phyloP scores from a whole-genome alignment of 2,797 vertebrate genomes.

The Crocidura indochinensis region DNA sequence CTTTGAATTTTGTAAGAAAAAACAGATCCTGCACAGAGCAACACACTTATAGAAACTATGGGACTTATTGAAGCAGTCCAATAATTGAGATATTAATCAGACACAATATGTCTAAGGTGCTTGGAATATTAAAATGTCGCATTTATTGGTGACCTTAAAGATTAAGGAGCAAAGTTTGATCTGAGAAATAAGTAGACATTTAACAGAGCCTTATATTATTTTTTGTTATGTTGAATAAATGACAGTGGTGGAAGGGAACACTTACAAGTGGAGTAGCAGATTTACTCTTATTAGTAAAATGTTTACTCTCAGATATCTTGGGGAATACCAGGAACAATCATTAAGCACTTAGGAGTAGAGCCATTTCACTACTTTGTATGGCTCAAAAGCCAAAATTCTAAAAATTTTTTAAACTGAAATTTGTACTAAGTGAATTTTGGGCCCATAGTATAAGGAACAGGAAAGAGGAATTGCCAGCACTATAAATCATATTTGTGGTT shows the following conservation, averaged over 20 bases:
- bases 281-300: rapidly evolving
- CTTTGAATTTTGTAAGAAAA: slow-evolving; percentile 14
- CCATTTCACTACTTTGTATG: no score
- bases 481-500: background rate
- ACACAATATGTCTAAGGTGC: background rate
- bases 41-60: background rate
- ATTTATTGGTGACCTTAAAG: background rate
- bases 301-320: background rate
- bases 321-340: no score
- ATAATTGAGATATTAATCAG: background rate
- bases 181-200: background rate
- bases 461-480: background rate
- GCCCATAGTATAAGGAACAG: background rate
- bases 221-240: background rate
- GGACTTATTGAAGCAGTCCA: background rate
- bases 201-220: rapidly evolving
- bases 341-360: no score
- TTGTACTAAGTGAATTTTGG: background rate
- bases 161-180: background rate
- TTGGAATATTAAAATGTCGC: background rate
- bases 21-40: background rate
- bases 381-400: no score
- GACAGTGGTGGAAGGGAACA: no score
- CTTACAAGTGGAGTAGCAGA: rapidly evolving
- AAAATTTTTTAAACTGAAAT: no score